Conservation (phyloP, 2,797 vertebrate genomes). For the Lerista edwardsae region DNA sequence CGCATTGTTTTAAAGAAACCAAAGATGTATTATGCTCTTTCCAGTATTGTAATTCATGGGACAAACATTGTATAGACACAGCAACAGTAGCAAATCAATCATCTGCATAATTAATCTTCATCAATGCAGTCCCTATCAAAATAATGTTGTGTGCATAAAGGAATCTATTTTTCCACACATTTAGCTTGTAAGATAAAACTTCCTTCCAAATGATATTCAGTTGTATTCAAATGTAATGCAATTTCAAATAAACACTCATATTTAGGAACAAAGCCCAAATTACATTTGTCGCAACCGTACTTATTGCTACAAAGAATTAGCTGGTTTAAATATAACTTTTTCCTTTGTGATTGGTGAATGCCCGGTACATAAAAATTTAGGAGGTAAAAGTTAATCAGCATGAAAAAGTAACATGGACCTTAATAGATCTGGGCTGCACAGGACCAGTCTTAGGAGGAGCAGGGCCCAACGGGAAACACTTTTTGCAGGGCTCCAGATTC, state of each 20-base stretch:
- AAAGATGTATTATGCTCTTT: conserved; percentile 23
- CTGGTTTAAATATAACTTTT: no score
- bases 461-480: no score
- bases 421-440: not conserved
- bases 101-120: conserved; percentile 41
- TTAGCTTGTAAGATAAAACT: conserved; percentile 11
- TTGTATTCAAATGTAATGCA: conserved; percentile 30
- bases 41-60: conserved; percentile 22
- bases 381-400: not conserved
- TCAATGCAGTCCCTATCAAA: conserved; percentile 29
- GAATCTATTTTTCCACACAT: conserved; percentile 19
- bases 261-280: conserved; percentile 22
- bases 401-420: not conserved
- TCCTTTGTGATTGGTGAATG: conserved; percentile 23
- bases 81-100: conserved; percentile 25
- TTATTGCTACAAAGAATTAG: conserved; percentile 5
- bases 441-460: no score
- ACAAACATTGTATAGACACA: conserved; percentile 40
- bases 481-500: no score
- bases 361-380: fast-evolving
- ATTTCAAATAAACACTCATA: conserved; percentile 30
- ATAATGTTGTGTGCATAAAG: not conserved
- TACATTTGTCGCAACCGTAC: conserved; percentile 22
- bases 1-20: conserved; percentile 28
- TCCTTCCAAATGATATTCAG: conserved; percentile 8